A percentile compares a stretch with the other conserved stretches of the same genome.
These are phyloP conservation scores for Alauda arvensis DNA, from an alignment of 2,797 vertebrate species.

Conservation along the genomic window DNA sequence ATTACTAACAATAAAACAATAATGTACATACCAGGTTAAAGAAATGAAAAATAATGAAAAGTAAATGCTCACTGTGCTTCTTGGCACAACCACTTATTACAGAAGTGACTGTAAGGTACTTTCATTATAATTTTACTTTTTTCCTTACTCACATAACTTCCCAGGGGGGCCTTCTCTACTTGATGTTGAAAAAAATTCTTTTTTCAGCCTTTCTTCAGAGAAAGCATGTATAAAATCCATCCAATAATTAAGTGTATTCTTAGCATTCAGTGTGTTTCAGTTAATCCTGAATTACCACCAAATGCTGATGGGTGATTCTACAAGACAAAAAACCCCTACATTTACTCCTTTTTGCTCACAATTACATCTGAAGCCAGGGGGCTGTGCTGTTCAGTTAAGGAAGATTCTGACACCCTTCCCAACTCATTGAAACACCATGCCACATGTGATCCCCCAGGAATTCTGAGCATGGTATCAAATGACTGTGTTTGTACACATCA, in stretches of 20 bases:
- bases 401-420: neutral
- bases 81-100: neutral
- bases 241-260: neutral
- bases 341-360: neutral
- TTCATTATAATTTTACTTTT: neutral
- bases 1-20: neutral
- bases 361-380: neutral
- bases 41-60: neutral
- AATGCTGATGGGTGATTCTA: accelerated
- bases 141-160: neutral
- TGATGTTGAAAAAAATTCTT: neutral
- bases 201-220: neutral
- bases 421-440: neutral
- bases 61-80: neutral
- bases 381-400: neutral
- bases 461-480: neutral
- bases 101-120: neutral
- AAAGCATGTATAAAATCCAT: neutral
- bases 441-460: accelerated
- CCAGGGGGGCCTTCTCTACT: neutral
- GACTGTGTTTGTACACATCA: neutral
- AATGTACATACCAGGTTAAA: neutral
- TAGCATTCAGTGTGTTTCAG: neutral
- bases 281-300: neutral
- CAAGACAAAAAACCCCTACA: neutral